Conservation (phyloP, 2,888 invertebrate species). For the Hetaerina titia region DNA sequence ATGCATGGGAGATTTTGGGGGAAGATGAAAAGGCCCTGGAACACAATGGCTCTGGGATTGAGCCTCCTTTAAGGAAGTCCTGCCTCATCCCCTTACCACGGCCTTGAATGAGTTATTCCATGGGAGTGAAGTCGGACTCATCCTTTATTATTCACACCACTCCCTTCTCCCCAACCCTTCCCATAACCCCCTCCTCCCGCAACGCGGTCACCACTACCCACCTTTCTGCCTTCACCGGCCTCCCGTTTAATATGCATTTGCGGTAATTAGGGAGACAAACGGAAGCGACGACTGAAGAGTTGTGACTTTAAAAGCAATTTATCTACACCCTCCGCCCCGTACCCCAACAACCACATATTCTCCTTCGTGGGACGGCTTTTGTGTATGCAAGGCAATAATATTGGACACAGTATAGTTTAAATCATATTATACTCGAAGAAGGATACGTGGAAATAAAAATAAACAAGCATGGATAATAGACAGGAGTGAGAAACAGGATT, state of each 20-base stretch:
- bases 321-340: too few relatives aligned
- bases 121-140: background rate
- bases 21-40: conserved; percentile 21
- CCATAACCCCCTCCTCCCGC: background rate
- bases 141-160: conserved; percentile 25
- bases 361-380: too few relatives aligned
- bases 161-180: background rate
- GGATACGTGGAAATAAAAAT: too few relatives aligned
- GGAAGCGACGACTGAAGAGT: background rate
- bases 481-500: too few relatives aligned
- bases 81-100: background rate
- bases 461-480: too few relatives aligned
- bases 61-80: conserved; percentile 38
- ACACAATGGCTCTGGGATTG: conserved; percentile 18
- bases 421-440: too few relatives aligned
- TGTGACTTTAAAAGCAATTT: background rate
- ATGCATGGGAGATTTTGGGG: conserved; percentile 21
- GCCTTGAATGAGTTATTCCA: conserved; percentile 33
- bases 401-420: too few relatives aligned
- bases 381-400: too few relatives aligned
- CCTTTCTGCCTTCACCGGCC: background rate
- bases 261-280: background rate
- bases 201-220: background rate
- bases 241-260: background rate
- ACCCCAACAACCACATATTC: too few relatives aligned